Evolutionary conservation across 1,140 invertebrate species (phyloP), one percentile per base, ranked within the genome.

Genomic region (Dreissena polymorpha): DNA sequence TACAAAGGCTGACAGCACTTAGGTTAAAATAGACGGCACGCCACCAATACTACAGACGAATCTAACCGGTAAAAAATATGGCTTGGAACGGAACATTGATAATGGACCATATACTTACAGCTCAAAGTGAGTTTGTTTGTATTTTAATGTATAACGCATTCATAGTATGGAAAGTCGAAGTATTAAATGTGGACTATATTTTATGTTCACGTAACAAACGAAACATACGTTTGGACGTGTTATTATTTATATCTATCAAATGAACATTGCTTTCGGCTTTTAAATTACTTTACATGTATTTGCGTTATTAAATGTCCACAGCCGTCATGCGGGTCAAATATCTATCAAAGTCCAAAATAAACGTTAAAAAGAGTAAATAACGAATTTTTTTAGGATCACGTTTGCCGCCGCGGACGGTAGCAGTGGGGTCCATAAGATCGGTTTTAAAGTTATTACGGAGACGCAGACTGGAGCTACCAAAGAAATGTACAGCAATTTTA

Each of bases 381-480:
- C 57, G 21, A n/a, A 6, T 27, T 60, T 0, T 74, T 74, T 25
- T n/a, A 76, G 73, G 25, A 27, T 67, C 18, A 23, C 14, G 13
- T 79, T 79, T 68, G 13, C 29, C 1, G 76, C 76, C n/a, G 23
- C 39, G 25, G 76, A 79, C 29, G 51, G 21, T 23, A 13, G 70
- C 13, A 79, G 76, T 55, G 76, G 76, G 2, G 76, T 79, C 6
- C 51, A 70, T 63, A 69, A 79, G 50, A 69, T 79, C 12, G 65
- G 65, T 25, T 23, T 70, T 12, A 29, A 53, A 13, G 29, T 79
- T 1, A 57, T 29, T n/a, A 50, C 70, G 21, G 50, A 70, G n/a
- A 69, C 76, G 16, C 18, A 5, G n/a, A 51, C 10, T n/a, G 70
- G 70, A 14, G 67, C 55, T n/a, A 29, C 27, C 25, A 69, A 18